These are phyloP conservation scores for Plebejus argus DNA, from an alignment of 2,888 invertebrate genomes.

Conservation along the genomic window DNA sequence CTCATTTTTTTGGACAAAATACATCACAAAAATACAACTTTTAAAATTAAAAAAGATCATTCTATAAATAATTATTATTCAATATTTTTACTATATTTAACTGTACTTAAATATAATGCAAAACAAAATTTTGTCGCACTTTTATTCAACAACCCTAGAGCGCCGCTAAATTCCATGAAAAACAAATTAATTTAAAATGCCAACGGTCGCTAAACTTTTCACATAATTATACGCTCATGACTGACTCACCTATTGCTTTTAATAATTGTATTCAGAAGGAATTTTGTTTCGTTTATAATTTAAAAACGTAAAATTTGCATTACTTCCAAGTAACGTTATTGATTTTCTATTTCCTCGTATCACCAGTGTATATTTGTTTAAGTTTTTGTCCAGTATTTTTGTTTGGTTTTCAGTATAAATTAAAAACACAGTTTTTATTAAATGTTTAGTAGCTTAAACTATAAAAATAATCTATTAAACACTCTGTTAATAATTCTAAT, in stretches of 20 bases:
- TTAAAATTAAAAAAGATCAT: too few species aligned
- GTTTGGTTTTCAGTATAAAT: too few species aligned
- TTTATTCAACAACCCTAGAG: neutral
- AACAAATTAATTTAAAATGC: neutral
- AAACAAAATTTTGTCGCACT: neutral
- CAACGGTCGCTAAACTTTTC: neutral
- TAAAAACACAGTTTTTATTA: too few species aligned
- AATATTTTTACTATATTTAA: too few species aligned
- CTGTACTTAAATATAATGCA: neutral
- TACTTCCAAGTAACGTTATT: neutral
- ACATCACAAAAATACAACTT: too few species aligned
- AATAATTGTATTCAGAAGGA: neutral
- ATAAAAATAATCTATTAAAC: too few species aligned
- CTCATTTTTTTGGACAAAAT: too few species aligned
- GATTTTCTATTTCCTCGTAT: neutral
- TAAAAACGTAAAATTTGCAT: neutral
- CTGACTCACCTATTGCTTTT: neutral
- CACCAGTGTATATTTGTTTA: neutral
- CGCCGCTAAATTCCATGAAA: neutral
- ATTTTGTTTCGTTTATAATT: neutral
- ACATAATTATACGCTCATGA: slow-evolving; percentile 1
- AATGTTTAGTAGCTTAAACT: too few species aligned
- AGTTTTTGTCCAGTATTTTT: neutral
- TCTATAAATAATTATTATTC: too few species aligned
- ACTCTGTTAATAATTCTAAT: too few species aligned